phyloP scores from a whole-genome alignment of 2,113 vertebrate genomes.

The Trinectes maculatus region DNA sequence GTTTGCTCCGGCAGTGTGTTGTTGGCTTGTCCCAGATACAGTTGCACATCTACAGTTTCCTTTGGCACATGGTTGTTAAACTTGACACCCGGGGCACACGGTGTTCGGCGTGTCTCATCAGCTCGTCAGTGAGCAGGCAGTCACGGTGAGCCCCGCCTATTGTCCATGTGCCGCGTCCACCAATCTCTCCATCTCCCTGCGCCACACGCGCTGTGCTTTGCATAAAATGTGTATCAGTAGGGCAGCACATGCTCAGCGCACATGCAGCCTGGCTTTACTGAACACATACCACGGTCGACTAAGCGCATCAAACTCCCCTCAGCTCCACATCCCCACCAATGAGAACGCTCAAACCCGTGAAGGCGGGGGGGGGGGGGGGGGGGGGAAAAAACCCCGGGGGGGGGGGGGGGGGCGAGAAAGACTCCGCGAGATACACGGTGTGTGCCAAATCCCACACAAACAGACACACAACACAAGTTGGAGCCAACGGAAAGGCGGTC shows the following conservation, averaged over 20 bases:
- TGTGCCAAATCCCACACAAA: slow-evolving; percentile 62
- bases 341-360: slow-evolving; percentile 69
- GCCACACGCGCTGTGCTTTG: slow-evolving; percentile 74
- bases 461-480: slow-evolving; percentile 67
- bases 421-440: slow-evolving; percentile 56
- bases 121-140: slow-evolving; percentile 53
- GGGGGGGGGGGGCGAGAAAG: neutral
- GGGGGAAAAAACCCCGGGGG: neutral
- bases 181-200: slow-evolving; percentile 55
- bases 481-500: slow-evolving; percentile 64
- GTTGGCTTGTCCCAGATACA: slow-evolving; percentile 1
- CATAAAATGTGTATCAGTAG: slow-evolving; percentile 89
- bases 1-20: neutral
- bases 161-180: slow-evolving; percentile 76
- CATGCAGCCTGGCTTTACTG: slow-evolving; percentile 78
- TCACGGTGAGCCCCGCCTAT: slow-evolving; percentile 84
- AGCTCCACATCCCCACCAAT: slow-evolving; percentile 73
- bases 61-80: slow-evolving; percentile 43
- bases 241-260: slow-evolving; percentile 84
- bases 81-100: slow-evolving; percentile 35
- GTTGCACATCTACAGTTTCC: slow-evolving; percentile 26
- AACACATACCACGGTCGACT: slow-evolving; percentile 65
- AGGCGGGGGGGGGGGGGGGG: slow-evolving; percentile 52
- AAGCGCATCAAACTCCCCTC: slow-evolving; percentile 73
- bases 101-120: slow-evolving; percentile 39